phyloP scores from a whole-genome alignment of 2,797 vertebrate genomes.

The Sebastes variabilis region DNA sequence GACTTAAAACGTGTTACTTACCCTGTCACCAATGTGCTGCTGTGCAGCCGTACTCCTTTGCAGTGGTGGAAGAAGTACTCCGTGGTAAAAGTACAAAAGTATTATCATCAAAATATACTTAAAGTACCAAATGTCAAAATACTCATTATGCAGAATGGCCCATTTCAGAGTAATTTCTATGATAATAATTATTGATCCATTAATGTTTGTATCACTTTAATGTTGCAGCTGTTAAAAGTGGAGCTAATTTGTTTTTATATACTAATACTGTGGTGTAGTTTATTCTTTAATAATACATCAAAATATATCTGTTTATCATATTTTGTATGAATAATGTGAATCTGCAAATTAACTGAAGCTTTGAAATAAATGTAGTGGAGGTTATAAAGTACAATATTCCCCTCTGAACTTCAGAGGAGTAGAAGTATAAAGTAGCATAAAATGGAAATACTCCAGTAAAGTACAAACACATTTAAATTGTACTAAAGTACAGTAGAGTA shows the following conservation, averaged over 20 bases:
- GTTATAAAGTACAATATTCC: background rate
- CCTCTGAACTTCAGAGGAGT: background rate
- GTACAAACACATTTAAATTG: background rate
- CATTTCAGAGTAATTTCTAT: background rate
- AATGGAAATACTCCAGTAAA: background rate
- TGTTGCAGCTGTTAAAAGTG: background rate
- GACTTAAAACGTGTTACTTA: constrained; percentile 1
- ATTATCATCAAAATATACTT: background rate
- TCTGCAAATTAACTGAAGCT: background rate
- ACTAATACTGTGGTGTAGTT: background rate
- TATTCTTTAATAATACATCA: background rate
- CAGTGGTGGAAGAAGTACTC: background rate
- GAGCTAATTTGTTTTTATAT: background rate
- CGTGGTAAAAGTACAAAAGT: background rate
- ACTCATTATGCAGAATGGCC: background rate
- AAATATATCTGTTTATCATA: background rate
- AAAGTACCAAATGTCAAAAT: background rate
- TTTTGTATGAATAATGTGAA: background rate
- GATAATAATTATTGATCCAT: background rate
- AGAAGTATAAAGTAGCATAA: background rate
- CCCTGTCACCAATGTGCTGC: background rate
- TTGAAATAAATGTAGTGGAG: background rate
- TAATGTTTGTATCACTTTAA: background rate
- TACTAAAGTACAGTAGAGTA: background rate
- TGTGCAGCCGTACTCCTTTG: background rate